phyloP scores from a whole-genome alignment of 2,797 vertebrate genomes.

The Anomalospiza imberbis region DNA sequence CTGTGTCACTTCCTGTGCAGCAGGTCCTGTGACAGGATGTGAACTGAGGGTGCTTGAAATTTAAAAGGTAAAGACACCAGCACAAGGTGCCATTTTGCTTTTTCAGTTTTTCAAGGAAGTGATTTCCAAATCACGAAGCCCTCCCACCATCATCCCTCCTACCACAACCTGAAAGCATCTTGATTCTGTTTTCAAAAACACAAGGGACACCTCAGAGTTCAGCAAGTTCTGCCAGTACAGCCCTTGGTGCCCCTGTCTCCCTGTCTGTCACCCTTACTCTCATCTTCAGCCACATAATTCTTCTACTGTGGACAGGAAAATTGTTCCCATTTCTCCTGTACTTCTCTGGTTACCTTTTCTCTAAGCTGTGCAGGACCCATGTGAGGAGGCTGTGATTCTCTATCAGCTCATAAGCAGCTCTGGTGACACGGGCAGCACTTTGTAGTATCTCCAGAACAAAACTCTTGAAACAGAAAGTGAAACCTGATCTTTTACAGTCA shows the following conservation, averaged over 20 bases:
- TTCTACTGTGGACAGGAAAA: neutral
- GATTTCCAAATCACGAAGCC: neutral
- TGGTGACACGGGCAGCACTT: conserved; percentile 76
- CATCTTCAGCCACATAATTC: neutral
- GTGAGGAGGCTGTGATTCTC: conserved; percentile 82
- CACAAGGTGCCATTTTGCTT: neutral
- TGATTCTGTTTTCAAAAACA: neutral
- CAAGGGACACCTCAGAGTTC: neutral
- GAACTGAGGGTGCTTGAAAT: neutral
- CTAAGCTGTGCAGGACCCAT: conserved; percentile 71
- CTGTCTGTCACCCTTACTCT: neutral
- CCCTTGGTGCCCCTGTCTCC: neutral
- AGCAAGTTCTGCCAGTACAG: neutral
- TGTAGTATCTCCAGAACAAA: conserved; percentile 84
- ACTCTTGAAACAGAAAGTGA: conserved; percentile 64
- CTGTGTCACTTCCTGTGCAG: neutral
- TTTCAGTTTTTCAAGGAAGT: neutral
- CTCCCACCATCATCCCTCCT: neutral
- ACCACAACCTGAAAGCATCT: neutral
- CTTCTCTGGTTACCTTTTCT: conserved; percentile 69
- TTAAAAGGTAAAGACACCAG: neutral
- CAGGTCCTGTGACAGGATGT: neutral
- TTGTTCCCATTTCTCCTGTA: neutral
- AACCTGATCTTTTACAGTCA: neutral
- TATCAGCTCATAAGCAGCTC: conserved; percentile 84